A percentile compares a stretch with the other conserved stretches of the same genome.
Evolutionary conservation across 2,113 vertebrate genomes (phyloP).

Genomic region (Zootoca vivipara): DNA sequence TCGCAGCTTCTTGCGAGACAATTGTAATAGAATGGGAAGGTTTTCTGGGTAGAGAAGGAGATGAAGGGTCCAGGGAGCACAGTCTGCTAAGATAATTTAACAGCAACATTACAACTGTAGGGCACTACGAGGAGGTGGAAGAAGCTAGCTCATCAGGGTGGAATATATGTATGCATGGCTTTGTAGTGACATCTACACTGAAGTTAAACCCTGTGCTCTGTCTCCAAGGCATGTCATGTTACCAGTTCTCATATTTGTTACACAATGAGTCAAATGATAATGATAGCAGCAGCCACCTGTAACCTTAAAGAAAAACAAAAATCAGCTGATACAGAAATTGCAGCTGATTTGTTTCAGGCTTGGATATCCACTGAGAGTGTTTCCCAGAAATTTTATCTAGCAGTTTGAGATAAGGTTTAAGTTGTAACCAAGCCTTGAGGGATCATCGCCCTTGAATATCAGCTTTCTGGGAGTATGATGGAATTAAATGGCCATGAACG

Average conservation of each 20-base stretch:
- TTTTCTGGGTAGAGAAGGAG: background rate
- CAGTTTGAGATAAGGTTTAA: background rate
- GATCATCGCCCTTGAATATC: background rate
- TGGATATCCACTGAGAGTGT: background rate
- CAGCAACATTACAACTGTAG: background rate
- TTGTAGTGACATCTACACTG: background rate
- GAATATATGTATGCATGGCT: background rate
- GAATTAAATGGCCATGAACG: background rate
- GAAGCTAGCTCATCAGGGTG: background rate
- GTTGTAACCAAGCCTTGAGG: background rate
- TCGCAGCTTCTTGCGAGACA: background rate
- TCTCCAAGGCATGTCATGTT: constrained; percentile 7
- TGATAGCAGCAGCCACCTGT: background rate
- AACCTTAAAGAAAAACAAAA: background rate
- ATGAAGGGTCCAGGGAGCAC: background rate
- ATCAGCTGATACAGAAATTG: background rate
- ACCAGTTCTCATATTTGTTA: background rate
- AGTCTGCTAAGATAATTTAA: constrained; percentile 18
- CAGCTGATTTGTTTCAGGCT: background rate
- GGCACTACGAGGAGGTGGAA: background rate
- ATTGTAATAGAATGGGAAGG: constrained; percentile 13
- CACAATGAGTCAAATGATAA: background rate
- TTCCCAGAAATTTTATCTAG: background rate
- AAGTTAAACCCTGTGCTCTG: background rate
- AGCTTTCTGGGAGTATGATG: background rate